Conservation (phyloP, 2,888 invertebrate genomes). For the Ornithoptera alexandrae region DNA sequence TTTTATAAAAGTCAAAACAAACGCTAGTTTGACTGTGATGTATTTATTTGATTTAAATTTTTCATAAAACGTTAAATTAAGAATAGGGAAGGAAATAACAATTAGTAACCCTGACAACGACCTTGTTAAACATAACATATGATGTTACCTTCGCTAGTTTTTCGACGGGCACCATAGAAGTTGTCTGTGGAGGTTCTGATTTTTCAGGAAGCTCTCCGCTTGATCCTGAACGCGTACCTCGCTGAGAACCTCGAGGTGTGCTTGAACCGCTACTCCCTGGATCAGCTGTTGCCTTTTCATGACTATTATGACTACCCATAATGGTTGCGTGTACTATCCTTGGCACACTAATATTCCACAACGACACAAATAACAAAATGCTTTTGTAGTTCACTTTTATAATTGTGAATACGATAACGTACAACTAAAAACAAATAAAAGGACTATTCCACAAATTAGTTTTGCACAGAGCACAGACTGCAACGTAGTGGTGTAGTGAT, state of each 20-base stretch:
- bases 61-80: neutral
- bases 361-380: neutral
- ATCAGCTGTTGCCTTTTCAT: slow-evolving; percentile 54
- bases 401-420: neutral
- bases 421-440: slow-evolving; percentile 9
- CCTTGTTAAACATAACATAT: slow-evolving; percentile 35
- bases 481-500: slow-evolving; percentile 8
- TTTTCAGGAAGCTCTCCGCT: slow-evolving; percentile 84
- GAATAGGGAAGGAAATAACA: slow-evolving; percentile 19
- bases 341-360: neutral
- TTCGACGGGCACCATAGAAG: slow-evolving; percentile 86
- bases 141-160: slow-evolving; percentile 84
- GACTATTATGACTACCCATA: slow-evolving; percentile 71
- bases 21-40: neutral
- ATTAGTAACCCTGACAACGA: slow-evolving; percentile 40
- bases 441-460: slow-evolving; percentile 3
- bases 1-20: neutral
- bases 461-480: slow-evolving; percentile 3
- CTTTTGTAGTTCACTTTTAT: neutral
- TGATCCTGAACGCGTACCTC: slow-evolving; percentile 79
- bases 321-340: slow-evolving; percentile 2
- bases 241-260: slow-evolving; percentile 69
- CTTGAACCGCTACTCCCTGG: slow-evolving; percentile 60
- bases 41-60: neutral
- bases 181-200: slow-evolving; percentile 61